phyloP scores from a whole-genome alignment of 1,140 invertebrate species.

The Nebria ingens region DNA sequence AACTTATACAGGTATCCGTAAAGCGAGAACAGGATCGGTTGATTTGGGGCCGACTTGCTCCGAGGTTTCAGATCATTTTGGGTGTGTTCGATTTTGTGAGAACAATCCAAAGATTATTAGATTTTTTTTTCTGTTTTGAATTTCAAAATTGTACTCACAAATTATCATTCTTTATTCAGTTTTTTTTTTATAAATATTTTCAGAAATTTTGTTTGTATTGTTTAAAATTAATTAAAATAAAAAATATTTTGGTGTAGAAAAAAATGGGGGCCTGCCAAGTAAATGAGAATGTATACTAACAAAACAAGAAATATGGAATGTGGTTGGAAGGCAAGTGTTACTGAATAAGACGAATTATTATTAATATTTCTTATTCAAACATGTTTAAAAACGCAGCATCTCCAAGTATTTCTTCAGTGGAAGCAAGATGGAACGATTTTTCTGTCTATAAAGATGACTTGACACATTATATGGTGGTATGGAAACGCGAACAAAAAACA shows the following conservation, averaged over 20 bases:
- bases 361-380: constrained; percentile 9
- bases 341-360: constrained; percentile 9
- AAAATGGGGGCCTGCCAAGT: too few species aligned
- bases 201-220: too few species aligned
- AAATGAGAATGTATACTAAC: too few species aligned
- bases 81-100: constrained; percentile 3
- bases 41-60: not conserved
- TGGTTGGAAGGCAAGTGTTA: not conserved
- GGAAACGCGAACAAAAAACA: too few species aligned
- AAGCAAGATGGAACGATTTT: too few species aligned
- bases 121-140: not conserved
- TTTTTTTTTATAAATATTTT: too few species aligned
- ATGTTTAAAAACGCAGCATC: not conserved
- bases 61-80: not conserved
- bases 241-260: too few species aligned
- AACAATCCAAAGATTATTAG: not conserved
- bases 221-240: too few species aligned
- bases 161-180: too few species aligned
- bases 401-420: too few species aligned
- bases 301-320: constrained; percentile 6
- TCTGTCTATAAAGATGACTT: too few species aligned
- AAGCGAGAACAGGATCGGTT: not conserved
- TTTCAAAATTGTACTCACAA: too few species aligned
- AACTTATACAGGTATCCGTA: not conserved
- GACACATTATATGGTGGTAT: not conserved